Percentiles rank a stretch among this genome's conserved stretches.
These are phyloP conservation scores for Halictus ligatus DNA, from an alignment of 2,888 invertebrate species.

Conservation along the genomic window DNA sequence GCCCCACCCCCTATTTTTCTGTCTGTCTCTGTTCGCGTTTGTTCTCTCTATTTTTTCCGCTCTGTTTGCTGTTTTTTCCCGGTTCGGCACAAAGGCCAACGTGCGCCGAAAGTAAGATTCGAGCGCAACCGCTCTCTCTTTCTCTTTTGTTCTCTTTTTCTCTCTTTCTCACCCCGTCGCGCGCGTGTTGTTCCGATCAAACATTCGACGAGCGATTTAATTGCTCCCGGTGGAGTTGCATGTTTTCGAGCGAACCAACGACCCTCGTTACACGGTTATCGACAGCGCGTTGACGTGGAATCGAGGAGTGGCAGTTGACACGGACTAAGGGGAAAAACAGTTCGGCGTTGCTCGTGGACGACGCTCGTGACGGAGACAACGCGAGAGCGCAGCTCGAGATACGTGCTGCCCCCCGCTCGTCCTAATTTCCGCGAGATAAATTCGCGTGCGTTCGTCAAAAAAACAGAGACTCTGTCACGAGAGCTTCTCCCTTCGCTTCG, in stretches of 20 bases:
- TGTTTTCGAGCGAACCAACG: conserved; percentile 9
- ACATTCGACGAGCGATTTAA: conserved; percentile 39
- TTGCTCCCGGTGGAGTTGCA: conserved; percentile 19
- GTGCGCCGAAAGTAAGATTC: conserved; percentile 1
- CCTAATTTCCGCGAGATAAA: neutral
- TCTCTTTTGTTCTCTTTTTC: neutral
- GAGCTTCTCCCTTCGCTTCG: neutral
- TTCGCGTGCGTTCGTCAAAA: neutral
- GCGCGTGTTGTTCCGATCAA: conserved; percentile 26
- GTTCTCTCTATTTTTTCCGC: neutral
- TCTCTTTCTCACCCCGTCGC: neutral
- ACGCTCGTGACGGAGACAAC: neutral
- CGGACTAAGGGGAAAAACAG: conserved; percentile 8
- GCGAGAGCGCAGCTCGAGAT: neutral
- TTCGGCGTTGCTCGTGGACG: neutral
- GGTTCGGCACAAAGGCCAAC: neutral
- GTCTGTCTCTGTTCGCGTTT: neutral
- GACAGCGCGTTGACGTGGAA: conserved; percentile 12
- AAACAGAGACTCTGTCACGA: neutral
- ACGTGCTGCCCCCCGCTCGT: neutral
- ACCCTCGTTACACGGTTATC: conserved; percentile 27
- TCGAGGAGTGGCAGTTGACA: conserved; percentile 20
- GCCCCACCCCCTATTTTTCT: neutral
- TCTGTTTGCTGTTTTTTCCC: neutral
- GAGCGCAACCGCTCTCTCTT: neutral